Conservation (phyloP, 2,113 vertebrate species). For the Egretta garzetta region DNA sequence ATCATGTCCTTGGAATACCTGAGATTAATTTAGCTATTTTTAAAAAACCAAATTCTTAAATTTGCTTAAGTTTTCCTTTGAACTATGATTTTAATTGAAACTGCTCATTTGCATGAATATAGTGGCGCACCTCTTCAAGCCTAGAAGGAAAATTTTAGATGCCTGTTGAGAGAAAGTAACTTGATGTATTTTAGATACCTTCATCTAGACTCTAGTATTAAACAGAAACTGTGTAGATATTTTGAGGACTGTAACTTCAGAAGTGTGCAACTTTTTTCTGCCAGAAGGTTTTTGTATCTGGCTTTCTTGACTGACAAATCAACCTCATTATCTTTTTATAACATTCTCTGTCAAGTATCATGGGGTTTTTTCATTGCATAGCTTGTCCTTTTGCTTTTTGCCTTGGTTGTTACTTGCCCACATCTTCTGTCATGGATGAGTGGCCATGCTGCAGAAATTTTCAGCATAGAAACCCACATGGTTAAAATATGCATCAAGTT, state of each 20-base stretch:
- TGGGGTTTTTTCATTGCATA: background rate
- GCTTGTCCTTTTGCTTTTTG: background rate
- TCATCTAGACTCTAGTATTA: background rate
- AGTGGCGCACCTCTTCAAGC: background rate
- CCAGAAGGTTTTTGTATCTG: background rate
- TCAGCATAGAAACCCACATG: rapidly evolving
- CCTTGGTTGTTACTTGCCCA: background rate
- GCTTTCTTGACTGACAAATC: background rate
- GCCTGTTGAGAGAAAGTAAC: background rate
- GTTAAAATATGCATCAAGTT: background rate
- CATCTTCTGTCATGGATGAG: background rate
- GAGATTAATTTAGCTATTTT: background rate
- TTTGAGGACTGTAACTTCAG: background rate
- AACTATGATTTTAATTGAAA: background rate
- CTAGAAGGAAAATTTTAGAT: background rate
- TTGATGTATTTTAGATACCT: background rate
- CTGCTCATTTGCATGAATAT: background rate
- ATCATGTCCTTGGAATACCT: background rate
- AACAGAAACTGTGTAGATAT: background rate
- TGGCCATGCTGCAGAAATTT: background rate
- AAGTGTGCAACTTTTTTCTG: background rate
- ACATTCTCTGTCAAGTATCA: background rate
- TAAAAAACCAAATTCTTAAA: background rate
- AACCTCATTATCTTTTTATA: background rate
- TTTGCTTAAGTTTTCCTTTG: background rate